phyloP scores from a whole-genome alignment of 2,888 invertebrate genomes.

The Tinea pellionella region DNA sequence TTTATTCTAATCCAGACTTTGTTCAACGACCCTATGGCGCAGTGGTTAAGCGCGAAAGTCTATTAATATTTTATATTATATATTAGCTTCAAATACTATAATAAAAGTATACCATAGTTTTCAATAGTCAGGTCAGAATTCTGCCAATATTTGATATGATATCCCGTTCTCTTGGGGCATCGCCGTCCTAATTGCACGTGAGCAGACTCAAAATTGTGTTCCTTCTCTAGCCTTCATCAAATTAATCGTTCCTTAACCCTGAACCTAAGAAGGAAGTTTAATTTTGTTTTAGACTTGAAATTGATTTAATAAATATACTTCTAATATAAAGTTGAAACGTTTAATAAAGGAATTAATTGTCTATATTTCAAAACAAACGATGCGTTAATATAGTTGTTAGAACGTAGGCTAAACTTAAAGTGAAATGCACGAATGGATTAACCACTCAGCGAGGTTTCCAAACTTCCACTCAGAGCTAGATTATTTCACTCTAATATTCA shows the following conservation, averaged over 20 bases:
- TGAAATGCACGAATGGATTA: conserved; percentile 64
- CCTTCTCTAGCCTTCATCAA: conserved; percentile 32
- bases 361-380: background rate
- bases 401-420: conserved; percentile 42
- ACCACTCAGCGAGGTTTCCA: conserved; percentile 48
- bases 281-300: background rate
- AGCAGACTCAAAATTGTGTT: conserved; percentile 46
- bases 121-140: conserved; percentile 18
- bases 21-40: too few relatives aligned
- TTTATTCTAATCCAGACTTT: too few relatives aligned
- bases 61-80: too few relatives aligned
- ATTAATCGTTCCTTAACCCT: conserved; percentile 8
- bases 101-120: too few relatives aligned
- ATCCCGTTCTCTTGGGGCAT: conserved; percentile 33
- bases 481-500: conserved; percentile 67
- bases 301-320: background rate
- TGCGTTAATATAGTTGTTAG: conserved; percentile 29
- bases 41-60: too few relatives aligned
- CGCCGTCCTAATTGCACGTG: conserved; percentile 55
- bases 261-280: background rate
- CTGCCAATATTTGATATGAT: conserved; percentile 28
- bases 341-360: background rate
- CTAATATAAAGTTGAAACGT: background rate
- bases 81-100: too few relatives aligned
- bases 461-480: conserved; percentile 47